These are phyloP conservation scores for Phthorimaea operculella DNA, from an alignment of 1,140 invertebrate species.

Conservation along the genomic window DNA sequence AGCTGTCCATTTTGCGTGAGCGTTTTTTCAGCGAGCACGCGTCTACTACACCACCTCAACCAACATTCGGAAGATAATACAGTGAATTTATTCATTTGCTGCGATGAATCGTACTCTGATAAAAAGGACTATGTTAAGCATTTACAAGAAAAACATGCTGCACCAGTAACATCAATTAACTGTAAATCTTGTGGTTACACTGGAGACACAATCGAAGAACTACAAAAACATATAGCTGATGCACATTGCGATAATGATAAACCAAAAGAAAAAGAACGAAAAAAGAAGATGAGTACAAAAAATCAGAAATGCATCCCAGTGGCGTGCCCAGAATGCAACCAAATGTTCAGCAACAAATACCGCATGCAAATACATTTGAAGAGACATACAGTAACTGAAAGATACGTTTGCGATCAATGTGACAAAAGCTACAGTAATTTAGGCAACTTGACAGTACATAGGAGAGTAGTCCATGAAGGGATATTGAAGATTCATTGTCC, in stretches of 20 bases:
- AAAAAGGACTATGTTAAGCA: slow-evolving; percentile 32
- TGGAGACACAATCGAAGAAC: slow-evolving; percentile 14
- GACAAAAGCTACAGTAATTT: slow-evolving; percentile 29
- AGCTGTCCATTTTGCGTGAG: slow-evolving; percentile 45
- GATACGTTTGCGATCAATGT: slow-evolving; percentile 33
- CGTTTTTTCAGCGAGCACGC: slow-evolving; percentile 38
- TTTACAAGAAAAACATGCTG: slow-evolving; percentile 31
- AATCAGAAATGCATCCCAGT: slow-evolving; percentile 42
- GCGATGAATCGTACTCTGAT: slow-evolving; percentile 23
- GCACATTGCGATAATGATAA: slow-evolving; percentile 19
- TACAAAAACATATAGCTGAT: slow-evolving; percentile 29
- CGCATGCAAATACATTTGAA: slow-evolving; percentile 44
- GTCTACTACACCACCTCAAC: slow-evolving; percentile 40
- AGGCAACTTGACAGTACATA: slow-evolving; percentile 31
- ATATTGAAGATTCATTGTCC: slow-evolving; percentile 29
- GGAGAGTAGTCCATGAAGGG: slow-evolving; percentile 36
- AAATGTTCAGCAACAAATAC: slow-evolving; percentile 51
- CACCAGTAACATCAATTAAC: neutral
- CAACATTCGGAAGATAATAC: slow-evolving; percentile 31
- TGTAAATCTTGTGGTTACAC: slow-evolving; percentile 33
- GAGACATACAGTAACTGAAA: slow-evolving; percentile 17
- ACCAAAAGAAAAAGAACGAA: neutral
- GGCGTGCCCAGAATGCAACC: slow-evolving; percentile 43
- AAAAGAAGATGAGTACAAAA: slow-evolving; percentile 18
- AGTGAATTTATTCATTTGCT: slow-evolving; percentile 32